Evolutionary conservation across 1,140 invertebrate species (phyloP), one percentile per base, ranked within the genome.

Genomic region (Paralvinella palmiformis): DNA sequence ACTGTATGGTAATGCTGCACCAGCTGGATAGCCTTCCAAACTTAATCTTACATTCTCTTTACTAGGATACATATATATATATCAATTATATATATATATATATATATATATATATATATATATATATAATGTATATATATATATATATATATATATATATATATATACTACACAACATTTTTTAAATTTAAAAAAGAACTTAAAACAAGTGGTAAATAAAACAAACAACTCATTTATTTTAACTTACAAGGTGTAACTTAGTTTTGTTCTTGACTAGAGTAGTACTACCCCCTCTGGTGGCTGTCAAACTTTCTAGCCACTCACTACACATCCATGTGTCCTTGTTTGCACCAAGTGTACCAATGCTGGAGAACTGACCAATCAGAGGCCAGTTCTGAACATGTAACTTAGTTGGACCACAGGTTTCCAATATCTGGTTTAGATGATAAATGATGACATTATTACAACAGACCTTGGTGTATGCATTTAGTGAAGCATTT

Each of bases 321-420:
- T 89, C 85, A 31, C 83, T 82, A 45, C 80, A 77, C 10, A 92
- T 71, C 90, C 90, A 93, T 15, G 83, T 78, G n/a, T 86, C 83
- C 33, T 85, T 83, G 64, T 79, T 85, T 3, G 85, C 76, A 7
- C 92, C 92, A 37, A 94, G 84, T 35, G 87, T 89, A 5, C 95
- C 94, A 63, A 97, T 90, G 69, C 92, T 95, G 15, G 92, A 95
- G 68, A 91, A 90, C 79, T 96, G 94, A 17, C 88, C 88, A 32
- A 95, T 77, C 5, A 91, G 76, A 22, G 84, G 83, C 88, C 88
- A 90, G n/a, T 82, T 71, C 48, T 68, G 69, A 4, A 79, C 67
- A 13, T 57, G 36, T 17, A 66, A 56, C 15, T 61, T 57, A 20
- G 67, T 63, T 55, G 75, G 76, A 32, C 79, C 77, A 71, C 75